Evolutionary conservation across 1,140 invertebrate species (phyloP).

Genomic region (Sitophilus oryzae): DNA sequence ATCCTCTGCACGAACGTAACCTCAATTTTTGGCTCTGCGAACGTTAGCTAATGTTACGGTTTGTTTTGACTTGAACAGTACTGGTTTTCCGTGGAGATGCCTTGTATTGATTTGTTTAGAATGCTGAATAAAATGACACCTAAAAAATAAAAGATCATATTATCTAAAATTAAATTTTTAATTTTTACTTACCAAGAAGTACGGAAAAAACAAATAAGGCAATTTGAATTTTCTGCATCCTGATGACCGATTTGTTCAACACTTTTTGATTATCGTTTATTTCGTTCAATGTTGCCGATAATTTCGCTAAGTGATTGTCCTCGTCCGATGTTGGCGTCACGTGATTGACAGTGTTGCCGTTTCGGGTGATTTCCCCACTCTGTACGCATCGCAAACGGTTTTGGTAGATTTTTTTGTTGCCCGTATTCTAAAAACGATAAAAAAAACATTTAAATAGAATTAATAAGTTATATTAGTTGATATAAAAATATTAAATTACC

Average conservation of each 20-base stretch:
- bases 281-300: neutral
- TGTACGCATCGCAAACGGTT: slow-evolving; percentile 47
- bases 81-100: too few relatives aligned
- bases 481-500: too few relatives aligned
- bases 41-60: neutral
- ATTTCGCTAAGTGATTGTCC: neutral
- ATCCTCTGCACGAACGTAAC: neutral
- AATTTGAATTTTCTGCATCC: neutral
- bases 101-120: too few relatives aligned
- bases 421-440: slow-evolving; percentile 30
- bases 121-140: too few relatives aligned
- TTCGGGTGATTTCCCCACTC: slow-evolving; percentile 31
- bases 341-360: slow-evolving; percentile 27
- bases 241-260: neutral
- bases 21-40: neutral
- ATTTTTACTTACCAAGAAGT: neutral
- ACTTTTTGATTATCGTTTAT: neutral
- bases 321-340: neutral
- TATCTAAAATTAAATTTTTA: too few relatives aligned
- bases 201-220: neutral
- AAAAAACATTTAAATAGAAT: too few relatives aligned
- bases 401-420: slow-evolving; percentile 44
- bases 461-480: too few relatives aligned
- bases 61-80: too few relatives aligned
- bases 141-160: too few relatives aligned